Percentiles rank a stretch among this genome's conserved stretches.
Conservation (phyloP, 2,113 vertebrate species). For the Pomatorhinus ruficollis region DNA sequence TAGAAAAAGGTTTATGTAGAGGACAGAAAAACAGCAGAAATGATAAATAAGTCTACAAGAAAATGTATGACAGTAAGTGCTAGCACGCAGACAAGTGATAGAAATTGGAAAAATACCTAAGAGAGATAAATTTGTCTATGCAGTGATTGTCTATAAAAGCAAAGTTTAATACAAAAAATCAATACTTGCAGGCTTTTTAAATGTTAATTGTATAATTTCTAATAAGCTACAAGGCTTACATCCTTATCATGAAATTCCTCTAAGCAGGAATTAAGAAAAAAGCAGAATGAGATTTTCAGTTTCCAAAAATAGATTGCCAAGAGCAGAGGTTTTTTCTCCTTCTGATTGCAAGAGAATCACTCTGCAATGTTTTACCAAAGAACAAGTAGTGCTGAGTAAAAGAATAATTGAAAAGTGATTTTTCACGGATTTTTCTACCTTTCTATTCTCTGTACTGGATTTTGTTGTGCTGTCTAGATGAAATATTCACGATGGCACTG, state of each 20-base stretch:
- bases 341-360: constrained; percentile 42
- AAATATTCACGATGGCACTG: constrained; percentile 57
- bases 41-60: neutral
- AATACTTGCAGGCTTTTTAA: neutral
- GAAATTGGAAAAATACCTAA: neutral
- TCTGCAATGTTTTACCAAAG: constrained; percentile 42
- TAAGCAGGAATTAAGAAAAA: constrained; percentile 20
- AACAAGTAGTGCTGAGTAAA: constrained; percentile 31
- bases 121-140: neutral
- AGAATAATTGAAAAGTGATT: constrained; percentile 60
- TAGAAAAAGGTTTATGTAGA: neutral
- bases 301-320: constrained; percentile 51
- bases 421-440: neutral
- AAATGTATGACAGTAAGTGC: neutral
- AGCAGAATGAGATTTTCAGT: constrained; percentile 36
- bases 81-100: neutral
- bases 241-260: constrained; percentile 42
- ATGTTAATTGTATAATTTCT: constrained; percentile 34
- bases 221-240: constrained; percentile 22
- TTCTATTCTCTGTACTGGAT: constrained; percentile 17
- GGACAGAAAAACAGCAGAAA: neutral
- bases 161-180: neutral
- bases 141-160: neutral
- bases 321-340: neutral
- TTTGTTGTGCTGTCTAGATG: constrained; percentile 42